These are phyloP conservation scores for Aleadryas rufinucha DNA, from an alignment of 2,113 vertebrate species.

Conservation along the genomic window DNA sequence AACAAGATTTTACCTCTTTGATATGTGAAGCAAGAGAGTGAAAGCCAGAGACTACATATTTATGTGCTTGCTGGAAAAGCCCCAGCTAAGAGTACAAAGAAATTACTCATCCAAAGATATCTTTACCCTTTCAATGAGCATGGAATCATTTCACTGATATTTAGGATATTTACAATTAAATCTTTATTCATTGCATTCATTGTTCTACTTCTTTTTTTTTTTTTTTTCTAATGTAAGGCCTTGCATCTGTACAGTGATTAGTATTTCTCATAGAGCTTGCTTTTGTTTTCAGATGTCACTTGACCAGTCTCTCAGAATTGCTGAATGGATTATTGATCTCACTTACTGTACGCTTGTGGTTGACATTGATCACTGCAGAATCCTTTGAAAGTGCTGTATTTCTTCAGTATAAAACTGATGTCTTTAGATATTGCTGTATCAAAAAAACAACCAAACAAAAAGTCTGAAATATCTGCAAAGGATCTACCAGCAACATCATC, in stretches of 20 bases:
- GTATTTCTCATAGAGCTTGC: background rate
- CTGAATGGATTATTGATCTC: background rate
- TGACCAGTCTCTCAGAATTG: background rate
- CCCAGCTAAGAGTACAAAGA: background rate
- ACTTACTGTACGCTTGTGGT: background rate
- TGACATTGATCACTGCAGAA: background rate
- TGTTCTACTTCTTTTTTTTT: background rate
- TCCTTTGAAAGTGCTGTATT: background rate
- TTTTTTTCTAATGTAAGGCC: background rate
- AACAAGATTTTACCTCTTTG: background rate
- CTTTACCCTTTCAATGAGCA: background rate
- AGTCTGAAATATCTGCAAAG: background rate
- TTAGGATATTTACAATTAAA: background rate
- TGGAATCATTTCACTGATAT: background rate
- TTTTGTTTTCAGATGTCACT: background rate
- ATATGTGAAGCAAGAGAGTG: background rate
- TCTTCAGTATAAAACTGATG: background rate
- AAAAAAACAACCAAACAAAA: background rate
- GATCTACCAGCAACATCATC: background rate
- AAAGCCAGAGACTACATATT: background rate
- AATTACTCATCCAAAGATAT: background rate
- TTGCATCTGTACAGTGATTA: background rate
- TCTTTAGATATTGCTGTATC: background rate
- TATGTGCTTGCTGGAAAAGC: background rate
- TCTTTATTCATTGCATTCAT: background rate